These are phyloP conservation scores for Antigone vipio DNA, from an alignment of 2,113 vertebrate genomes.

Conservation along the genomic window DNA sequence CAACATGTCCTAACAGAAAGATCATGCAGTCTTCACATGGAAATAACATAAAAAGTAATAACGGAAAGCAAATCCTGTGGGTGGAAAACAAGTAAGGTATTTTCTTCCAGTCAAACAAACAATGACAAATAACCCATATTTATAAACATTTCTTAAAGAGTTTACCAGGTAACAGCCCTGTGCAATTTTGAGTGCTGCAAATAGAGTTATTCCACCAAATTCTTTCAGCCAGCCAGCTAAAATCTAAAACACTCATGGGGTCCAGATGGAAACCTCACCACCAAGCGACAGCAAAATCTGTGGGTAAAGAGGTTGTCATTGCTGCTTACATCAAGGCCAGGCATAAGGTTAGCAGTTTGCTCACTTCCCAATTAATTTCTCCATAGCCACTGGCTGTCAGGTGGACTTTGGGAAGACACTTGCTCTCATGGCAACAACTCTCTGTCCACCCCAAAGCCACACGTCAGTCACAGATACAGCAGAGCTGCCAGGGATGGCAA, in stretches of 20 bases:
- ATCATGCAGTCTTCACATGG: neutral
- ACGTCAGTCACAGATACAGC: neutral
- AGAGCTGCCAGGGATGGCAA: neutral
- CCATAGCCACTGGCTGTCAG: neutral
- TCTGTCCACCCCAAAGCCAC: neutral
- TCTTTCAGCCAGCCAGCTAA: neutral
- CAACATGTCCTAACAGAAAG: neutral
- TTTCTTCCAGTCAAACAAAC: neutral
- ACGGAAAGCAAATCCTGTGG: neutral
- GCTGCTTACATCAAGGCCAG: conserved; percentile 9
- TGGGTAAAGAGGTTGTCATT: conserved; percentile 1
- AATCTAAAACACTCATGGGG: neutral
- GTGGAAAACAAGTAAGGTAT: neutral
- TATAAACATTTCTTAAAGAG: neutral
- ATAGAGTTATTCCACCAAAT: neutral
- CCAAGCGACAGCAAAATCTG: conserved; percentile 21
- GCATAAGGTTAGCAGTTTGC: neutral
- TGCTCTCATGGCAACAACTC: neutral
- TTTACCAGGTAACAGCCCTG: neutral
- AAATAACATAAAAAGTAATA: neutral
- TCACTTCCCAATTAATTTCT: neutral
- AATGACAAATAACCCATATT: neutral
- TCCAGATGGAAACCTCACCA: neutral
- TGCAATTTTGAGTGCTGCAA: neutral
- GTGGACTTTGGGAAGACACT: neutral